Base-by-base conservation (phyloP, 2,888 invertebrate genomes). In the Sinhomidia bicolor region DNA sequence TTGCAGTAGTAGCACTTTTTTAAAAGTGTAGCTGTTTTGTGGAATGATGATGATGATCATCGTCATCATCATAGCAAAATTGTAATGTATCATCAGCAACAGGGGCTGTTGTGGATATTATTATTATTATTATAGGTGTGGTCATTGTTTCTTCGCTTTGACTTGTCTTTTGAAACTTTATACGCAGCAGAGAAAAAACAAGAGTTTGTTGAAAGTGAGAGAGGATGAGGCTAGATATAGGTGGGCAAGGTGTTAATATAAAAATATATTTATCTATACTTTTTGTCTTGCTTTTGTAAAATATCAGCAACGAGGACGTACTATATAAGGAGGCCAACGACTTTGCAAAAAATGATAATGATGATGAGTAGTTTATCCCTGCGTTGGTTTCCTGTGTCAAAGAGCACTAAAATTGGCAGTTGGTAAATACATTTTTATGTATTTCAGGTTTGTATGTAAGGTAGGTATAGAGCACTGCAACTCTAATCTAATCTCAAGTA, bases 1-100 rank as follows among this genome's bases (percentile, higher is more conserved):
- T 79, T n/a, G n/a, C n/a, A n/a, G 79, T 81, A 86, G 86, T 86
- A 86, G 86, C 86, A 81, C 26, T 23, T 78, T 68, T 76, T 32
- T 29, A 29, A 76, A 71, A 68, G 26, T 65, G 10, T 9, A 62
- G 44, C 57, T 80, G 10, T 26, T 17, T 71, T 83, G 51, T 71
- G 71, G 71, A 20, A 83, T 68, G 68, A 41, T 29, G 36, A 51
- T 26, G 32, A 71, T 20, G 7, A 81, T 60, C 62, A 29, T 65
- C 68, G 29, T 36, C 44, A 68, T 62, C 32, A 68, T 41, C 47
- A 10, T 47, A 10, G 14, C 47, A 14, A 14, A 76, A 32, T 32
- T 74, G 44, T 44, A 44, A 0, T 76, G 76, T 76, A 79, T 57
- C 76, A 74, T 74, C 84, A 71, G 44, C 57, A 44, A n/a, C n/a